Conservation (phyloP, 2,888 invertebrate species). For the Galerucella nymphaeae region DNA sequence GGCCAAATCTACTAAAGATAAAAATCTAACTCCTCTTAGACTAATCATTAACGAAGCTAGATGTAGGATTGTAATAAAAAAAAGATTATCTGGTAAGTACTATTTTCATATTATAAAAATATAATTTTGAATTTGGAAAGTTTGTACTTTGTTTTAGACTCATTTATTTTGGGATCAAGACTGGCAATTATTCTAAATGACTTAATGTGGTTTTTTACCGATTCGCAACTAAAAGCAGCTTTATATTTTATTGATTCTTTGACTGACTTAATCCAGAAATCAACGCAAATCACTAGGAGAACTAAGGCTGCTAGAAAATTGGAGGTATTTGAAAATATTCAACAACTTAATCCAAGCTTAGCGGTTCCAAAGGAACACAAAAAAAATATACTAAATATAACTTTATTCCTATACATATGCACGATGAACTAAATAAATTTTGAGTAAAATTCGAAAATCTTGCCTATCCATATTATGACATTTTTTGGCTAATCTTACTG, state of each 20-base stretch:
- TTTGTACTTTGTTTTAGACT: slow-evolving; percentile 73
- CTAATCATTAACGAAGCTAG: slow-evolving; percentile 93
- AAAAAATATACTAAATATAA: no score
- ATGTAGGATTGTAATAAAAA: slow-evolving; percentile 95
- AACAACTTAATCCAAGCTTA: no score
- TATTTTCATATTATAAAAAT: no score
- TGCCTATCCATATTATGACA: no score
- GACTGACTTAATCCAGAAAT: slow-evolving; percentile 82
- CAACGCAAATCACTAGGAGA: slow-evolving; percentile 82
- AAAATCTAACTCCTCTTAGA: slow-evolving; percentile 86
- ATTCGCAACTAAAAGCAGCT: slow-evolving; percentile 94
- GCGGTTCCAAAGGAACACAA: no score
- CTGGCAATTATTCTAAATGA: slow-evolving; percentile 94
- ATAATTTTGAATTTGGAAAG: no score
- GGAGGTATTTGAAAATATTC: slow-evolving; percentile 65
- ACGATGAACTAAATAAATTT: no score
- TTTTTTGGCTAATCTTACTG: no score
- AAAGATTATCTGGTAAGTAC: slow-evolving; percentile 81
- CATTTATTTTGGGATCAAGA: slow-evolving; percentile 91
- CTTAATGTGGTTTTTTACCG: slow-evolving; percentile 95
- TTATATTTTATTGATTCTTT: slow-evolving; percentile 89
- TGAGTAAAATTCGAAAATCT: no score
- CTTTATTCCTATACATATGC: no score
- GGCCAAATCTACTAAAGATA: slow-evolving; percentile 85
- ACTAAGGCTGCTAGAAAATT: slow-evolving; percentile 88